Conservation (phyloP, 1,140 invertebrate species). For the Drosophila busckii region DNA sequence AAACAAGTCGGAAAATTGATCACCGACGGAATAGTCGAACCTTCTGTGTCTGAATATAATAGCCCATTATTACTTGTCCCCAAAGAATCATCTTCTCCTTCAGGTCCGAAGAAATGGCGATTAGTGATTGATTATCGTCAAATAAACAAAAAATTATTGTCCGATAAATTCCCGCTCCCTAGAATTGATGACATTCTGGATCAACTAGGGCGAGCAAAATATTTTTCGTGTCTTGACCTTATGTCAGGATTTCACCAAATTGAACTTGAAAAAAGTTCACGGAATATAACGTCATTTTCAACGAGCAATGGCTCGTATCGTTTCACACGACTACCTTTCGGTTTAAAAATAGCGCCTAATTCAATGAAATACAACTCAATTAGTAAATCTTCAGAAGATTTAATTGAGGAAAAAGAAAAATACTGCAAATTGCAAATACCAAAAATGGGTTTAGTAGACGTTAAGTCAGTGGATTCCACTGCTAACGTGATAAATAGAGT, state of each 20-base stretch:
- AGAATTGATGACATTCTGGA: conserved; percentile 17
- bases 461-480: too few relatives aligned
- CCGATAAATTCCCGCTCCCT: conserved; percentile 6
- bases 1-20: conserved; percentile 17
- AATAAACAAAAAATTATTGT: conserved; percentile 9
- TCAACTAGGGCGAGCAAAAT: conserved; percentile 9
- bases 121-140: conserved; percentile 20
- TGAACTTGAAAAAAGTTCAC: conserved; percentile 6
- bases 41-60: conserved; percentile 4
- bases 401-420: too few relatives aligned
- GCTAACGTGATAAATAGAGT: too few relatives aligned
- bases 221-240: conserved; percentile 20
- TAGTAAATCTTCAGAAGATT: too few relatives aligned
- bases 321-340: conserved; percentile 7
- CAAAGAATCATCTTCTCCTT: conserved; percentile 8
- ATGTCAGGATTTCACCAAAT: conserved; percentile 24
- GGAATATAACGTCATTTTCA: conserved; percentile 17
- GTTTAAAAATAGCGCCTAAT: conserved; percentile 11
- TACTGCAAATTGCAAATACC: too few relatives aligned
- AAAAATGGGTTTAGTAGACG: too few relatives aligned
- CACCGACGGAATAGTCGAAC: conserved; percentile 7
- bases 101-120: conserved; percentile 13
- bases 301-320: conserved; percentile 16
- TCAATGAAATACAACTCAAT: background rate
- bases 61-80: conserved; percentile 8